Conservation (phyloP, 2,797 vertebrate genomes). For the Sphenopsis melanotis region DNA sequence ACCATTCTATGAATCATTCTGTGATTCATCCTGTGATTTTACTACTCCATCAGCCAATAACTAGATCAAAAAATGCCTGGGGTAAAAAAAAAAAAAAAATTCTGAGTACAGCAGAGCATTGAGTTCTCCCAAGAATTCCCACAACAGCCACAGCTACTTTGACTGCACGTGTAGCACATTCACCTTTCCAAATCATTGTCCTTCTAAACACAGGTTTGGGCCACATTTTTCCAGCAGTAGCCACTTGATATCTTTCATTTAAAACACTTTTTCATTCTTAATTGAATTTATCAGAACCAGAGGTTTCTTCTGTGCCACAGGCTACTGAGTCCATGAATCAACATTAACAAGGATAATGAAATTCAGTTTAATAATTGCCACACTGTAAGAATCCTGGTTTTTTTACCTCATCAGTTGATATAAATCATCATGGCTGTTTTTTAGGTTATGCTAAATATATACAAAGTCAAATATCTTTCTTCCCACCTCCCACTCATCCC, state of each 20-base stretch:
- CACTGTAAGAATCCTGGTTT: neutral
- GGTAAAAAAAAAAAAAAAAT: neutral
- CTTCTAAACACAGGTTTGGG: neutral
- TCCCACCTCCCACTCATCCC: neutral
- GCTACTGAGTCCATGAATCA: neutral
- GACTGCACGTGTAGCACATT: fast-evolving
- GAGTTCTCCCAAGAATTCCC: neutral
- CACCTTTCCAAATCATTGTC: neutral
- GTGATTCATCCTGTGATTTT: neutral
- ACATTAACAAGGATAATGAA: neutral
- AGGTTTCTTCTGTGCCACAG: neutral
- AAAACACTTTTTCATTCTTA: neutral
- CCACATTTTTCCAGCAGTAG: neutral
- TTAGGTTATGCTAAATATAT: neutral
- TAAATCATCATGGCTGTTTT: neutral
- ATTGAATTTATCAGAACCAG: neutral
- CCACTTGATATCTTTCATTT: neutral
- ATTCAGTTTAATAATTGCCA: neutral
- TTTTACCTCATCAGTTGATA: neutral
- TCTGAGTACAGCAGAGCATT: neutral
- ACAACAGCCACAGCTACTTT: fast-evolving
- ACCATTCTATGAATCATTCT: neutral
- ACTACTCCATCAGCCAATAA: neutral
- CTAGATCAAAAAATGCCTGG: neutral
- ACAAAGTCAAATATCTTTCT: neutral